Evolutionary conservation across 2,797 vertebrate species (phyloP).

Genomic region (Diplodus puntazzo): DNA sequence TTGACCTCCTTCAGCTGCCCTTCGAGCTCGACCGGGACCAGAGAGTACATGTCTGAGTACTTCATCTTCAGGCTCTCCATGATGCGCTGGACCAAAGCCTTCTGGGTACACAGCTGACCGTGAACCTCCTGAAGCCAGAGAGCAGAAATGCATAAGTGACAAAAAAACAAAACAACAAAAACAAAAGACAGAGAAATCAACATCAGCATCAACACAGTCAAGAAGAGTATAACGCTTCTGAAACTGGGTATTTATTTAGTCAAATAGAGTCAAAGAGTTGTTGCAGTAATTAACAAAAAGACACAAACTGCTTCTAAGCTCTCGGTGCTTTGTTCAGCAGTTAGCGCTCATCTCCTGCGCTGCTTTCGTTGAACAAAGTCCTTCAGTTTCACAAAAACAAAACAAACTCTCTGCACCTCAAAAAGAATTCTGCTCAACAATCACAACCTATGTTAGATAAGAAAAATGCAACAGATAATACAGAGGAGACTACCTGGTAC

Average conservation of each 20-base stretch:
- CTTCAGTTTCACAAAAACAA: conserved; percentile 11
- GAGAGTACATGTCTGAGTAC: conserved; percentile 86
- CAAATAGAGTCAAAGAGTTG: not conserved
- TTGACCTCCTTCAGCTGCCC: conserved; percentile 86
- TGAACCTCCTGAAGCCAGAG: conserved; percentile 86
- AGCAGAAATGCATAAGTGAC: not conserved
- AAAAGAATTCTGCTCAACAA: not conserved
- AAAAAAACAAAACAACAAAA: not conserved
- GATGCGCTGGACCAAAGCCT: conserved; percentile 84
- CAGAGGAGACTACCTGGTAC: conserved; percentile 35
- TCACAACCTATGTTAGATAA: not conserved
- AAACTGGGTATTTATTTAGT: not conserved
- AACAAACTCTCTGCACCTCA: conserved; percentile 39
- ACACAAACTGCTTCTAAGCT: not conserved
- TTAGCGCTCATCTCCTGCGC: conserved; percentile 1
- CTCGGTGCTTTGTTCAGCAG: conserved; percentile 1
- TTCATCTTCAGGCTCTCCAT: conserved; percentile 89
- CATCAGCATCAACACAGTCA: not conserved
- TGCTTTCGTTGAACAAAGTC: conserved; percentile 16
- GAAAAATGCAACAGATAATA: conserved; percentile 1
- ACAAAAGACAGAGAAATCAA: too few relatives aligned
- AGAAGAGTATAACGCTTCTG: not conserved
- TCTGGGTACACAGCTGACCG: conserved; percentile 85
- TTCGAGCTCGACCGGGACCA: conserved; percentile 88
- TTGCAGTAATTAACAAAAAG: not conserved